Base-by-base conservation (phyloP, 1,140 invertebrate species). In the Scaptomyza montana region DNA sequence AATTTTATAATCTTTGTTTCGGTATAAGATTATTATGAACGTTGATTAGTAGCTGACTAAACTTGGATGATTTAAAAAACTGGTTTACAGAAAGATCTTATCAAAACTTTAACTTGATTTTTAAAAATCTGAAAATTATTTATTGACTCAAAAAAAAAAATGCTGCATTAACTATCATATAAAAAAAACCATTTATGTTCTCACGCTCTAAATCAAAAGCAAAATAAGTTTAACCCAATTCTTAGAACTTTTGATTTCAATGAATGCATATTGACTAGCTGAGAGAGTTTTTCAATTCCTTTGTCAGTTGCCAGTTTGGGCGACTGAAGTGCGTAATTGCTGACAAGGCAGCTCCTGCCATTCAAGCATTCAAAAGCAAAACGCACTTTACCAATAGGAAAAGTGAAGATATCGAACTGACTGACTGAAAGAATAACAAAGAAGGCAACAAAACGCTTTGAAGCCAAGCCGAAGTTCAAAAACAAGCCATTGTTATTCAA, bases 311-410 rank as follows among this genome's bases (percentile, higher is more conserved):
- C 55, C 28, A 30, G 28, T 65, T 51, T 63, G 9, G 25, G 61
- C 8, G 28, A 41, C 12, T 89, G 62, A 84, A 89, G 84, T 89
- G 67, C 79, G 74, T 89, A 89, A 89, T 89, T 89, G 74, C 80
- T 84, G 80, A 64, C 85, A 84, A 60, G 46, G 43, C 74, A 74
- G 80, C 80, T 86, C 77, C 80, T 86, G 56, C 60, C 46, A 79
- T 64, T 56, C 53, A 81, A 80, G 64, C 67, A 49, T 28, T 46
- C 21, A 16, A 16, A 16, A 0, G 16, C 16, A 16, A 16, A 16
- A 16, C 16, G 72, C 49, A 73, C 84, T 82, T 82, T 86, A 89
- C 84, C 79, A 74, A 87, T 86, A 50, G 66, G 75, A 64, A 49
- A 41, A 50, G 28, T 61, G 39, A 61, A 67, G 47, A 74, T 39